Evolutionary conservation across 1,140 invertebrate genomes (phyloP).

Genomic region (Hyles vespertilio): DNA sequence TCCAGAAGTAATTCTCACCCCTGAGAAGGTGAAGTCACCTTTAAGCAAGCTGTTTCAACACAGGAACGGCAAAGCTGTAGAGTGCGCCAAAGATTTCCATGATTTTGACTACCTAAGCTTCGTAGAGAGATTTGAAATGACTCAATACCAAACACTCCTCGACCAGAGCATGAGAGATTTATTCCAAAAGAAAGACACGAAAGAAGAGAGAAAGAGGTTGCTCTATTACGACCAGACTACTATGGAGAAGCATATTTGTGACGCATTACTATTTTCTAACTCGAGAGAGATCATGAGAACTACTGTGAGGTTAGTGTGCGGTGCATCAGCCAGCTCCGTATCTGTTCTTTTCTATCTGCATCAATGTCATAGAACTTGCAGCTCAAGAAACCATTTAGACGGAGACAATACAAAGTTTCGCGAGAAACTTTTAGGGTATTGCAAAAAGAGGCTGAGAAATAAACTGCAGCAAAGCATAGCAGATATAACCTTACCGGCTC

Average conservation of each 20-base stretch:
- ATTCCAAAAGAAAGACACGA: conserved; percentile 39
- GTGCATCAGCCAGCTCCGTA: conserved; percentile 40
- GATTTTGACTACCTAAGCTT: conserved; percentile 54
- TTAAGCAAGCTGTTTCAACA: conserved; percentile 59
- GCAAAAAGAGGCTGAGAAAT: conserved; percentile 42
- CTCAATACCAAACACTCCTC: conserved; percentile 53
- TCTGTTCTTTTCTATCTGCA: conserved; percentile 64
- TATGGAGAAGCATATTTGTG: conserved; percentile 59
- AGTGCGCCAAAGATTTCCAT: conserved; percentile 42
- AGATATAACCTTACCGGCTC: conserved; percentile 44
- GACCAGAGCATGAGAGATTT: conserved; percentile 49
- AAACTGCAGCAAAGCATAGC: conserved; percentile 52
- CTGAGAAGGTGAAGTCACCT: conserved; percentile 23
- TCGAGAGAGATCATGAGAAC: conserved; percentile 62
- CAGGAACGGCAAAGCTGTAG: conserved; percentile 38
- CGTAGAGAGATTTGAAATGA: conserved; percentile 57
- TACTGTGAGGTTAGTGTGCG: conserved; percentile 52
- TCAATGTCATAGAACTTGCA: conserved; percentile 55
- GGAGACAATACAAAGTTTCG: conserved; percentile 55
- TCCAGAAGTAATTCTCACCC: conserved; percentile 40
- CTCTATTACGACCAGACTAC: conserved; percentile 57
- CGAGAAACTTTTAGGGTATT: conserved; percentile 59
- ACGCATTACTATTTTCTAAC: conserved; percentile 42
- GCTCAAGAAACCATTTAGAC: conserved; percentile 48
- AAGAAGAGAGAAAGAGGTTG: conserved; percentile 33